Evolutionary conservation across 2,113 vertebrate species (phyloP).

Genomic region (Acinonyx jubatus): DNA sequence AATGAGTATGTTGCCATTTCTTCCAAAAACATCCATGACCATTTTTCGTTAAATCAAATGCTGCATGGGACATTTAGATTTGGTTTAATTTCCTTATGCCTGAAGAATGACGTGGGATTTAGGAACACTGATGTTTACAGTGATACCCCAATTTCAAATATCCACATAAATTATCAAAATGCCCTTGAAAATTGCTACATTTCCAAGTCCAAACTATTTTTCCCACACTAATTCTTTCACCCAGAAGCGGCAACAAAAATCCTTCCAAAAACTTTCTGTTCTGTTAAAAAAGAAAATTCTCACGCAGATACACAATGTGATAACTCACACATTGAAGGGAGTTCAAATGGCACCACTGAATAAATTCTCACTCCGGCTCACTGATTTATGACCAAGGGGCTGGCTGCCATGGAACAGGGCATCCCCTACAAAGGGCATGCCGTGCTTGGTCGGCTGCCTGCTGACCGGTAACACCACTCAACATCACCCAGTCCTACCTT

Average conservation of each 20-base stretch:
- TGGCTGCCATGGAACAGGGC: not conserved
- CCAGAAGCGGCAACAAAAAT: not conserved
- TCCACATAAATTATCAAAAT: not conserved
- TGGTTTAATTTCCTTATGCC: not conserved
- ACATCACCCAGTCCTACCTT: conserved; percentile 58
- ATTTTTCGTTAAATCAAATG: not conserved
- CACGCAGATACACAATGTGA: not conserved
- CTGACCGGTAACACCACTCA: too few species aligned
- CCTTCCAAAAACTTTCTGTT: not conserved
- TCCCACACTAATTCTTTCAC: not conserved
- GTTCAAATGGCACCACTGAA: not conserved
- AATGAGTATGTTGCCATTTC: not conserved
- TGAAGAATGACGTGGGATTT: not conserved
- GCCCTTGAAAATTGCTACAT: not conserved
- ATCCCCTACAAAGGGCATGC: not conserved
- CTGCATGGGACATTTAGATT: not conserved
- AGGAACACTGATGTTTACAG: not conserved
- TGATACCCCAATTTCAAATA: not conserved
- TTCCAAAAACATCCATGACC: not conserved
- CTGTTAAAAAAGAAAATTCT: not conserved
- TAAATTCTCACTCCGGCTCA: not conserved
- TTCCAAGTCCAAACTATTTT: not conserved
- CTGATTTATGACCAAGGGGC: not conserved
- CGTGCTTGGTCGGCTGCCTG: not conserved
- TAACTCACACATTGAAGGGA: not conserved